Base-by-base conservation (phyloP, 2,113 vertebrate genomes). In the Dromiciops gliroides region DNA sequence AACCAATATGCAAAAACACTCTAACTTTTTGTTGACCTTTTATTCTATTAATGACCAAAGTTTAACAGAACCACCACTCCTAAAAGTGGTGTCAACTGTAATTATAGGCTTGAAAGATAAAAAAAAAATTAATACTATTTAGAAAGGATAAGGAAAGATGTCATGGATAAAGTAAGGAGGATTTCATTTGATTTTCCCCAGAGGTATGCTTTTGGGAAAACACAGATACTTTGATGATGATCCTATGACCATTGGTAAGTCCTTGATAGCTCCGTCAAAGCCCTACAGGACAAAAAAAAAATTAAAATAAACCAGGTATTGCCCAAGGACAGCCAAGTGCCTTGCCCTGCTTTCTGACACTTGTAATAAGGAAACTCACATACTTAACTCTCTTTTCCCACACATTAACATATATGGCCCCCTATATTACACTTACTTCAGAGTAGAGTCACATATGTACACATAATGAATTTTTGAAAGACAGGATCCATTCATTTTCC, bases 401-500 rank as follows among this genome's bases (percentile, higher is more conserved):
- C 8, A 52, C 0, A 47, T 91, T 96, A 94, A 93, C 90, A 3
- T 44, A 56, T 49, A 91, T 90, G 53, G 4, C 92, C 94, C 89
- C 26, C 92, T 1, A 44, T 89, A 93, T 3, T 93, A 83, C 0
- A 0, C 91, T 93, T 22, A 26, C 0, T 1, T 12, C 2, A 19
- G 52, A 83, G 94, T 96, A 90, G 51, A 52, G 48, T 16, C 93
- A 31, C 22, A 37, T 67, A 60, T 90, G 3, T n/a, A 0, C 47
- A 92, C 0, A 0, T 51, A 94, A 3, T 96, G 56, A 7, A 26
- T 96, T 26, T 56, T 50, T 95, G 50, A 96, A 48, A 53, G 91
- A 52, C 47, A 60, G 56, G 0, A 2, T 91, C 0, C 50, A 91
- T 94, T 97, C 95, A 75, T 23, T 94, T 95, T 94, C 6, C 47